Base-by-base conservation (phyloP, 2,888 invertebrate genomes). In the Neoitamus cyanurus region DNA sequence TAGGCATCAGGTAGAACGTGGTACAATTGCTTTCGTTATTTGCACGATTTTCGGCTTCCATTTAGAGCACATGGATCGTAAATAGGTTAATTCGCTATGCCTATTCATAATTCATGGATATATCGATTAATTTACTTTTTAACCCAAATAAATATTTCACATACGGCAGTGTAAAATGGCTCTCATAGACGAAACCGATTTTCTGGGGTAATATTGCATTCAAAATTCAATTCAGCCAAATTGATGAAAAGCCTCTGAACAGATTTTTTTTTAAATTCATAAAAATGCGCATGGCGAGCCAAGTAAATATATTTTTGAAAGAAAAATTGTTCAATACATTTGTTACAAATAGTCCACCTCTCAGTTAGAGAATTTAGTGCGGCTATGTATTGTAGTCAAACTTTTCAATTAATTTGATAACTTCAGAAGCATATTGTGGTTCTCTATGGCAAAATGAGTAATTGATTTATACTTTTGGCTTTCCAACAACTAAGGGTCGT, bases 1-100 rank as follows among this genome's bases (percentile, higher is more conserved):
- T 58, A 20, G 58, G 9, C 58, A 20, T 58, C 58, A 58, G 58
- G 58, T 58, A 58, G 58, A 58, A 42, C 58, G 20, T 20, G 20
- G 58, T 58, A 58, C 58, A 58, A 58, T 58, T 58, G 58, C 58
- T 58, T 58, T 58, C 58, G 58, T 58, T 58, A 58, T 58, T 58
- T 58, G 58, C 58, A 58, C 58, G 58, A 58, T 58, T 58, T 58
- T 58, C 25, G 58, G 58, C 58, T 58, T 58, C 25, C 58, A 58
- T 58, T 58, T 20, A 58, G 58, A 20, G 6, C 58, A 58, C 58
- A 58, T 58, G 58, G 58, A 25, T 58, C 58, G 58, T 58, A 58
- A 58, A 15, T 58, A 58, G 20, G 58, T 58, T 58, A 58, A 58
- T 58, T 58, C 58, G 58, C 25, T 20, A 58, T 58, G 3, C 20